phyloP scores from a whole-genome alignment of 2,797 vertebrate genomes.

The Falco naumanni region DNA sequence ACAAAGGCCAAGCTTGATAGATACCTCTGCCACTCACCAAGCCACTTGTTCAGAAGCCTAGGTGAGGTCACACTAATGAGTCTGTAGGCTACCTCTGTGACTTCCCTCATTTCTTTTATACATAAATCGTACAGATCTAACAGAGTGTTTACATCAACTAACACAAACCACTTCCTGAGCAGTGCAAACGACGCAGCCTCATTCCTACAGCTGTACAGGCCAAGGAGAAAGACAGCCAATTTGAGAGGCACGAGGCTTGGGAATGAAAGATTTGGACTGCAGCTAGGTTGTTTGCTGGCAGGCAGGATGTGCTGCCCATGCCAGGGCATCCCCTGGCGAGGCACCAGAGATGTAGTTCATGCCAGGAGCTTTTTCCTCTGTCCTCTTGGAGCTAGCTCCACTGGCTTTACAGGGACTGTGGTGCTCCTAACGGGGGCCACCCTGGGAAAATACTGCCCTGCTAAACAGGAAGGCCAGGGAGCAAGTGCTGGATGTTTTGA shows the following conservation, averaged over 20 bases:
- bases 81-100: not conserved
- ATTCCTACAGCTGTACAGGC: not conserved
- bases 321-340: not conserved
- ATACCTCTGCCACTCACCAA: not conserved
- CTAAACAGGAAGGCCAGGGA: not conserved
- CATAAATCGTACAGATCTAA: not conserved
- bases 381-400: not conserved
- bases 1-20: not conserved
- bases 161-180: not conserved
- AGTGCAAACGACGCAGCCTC: accelerated
- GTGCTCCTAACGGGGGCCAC: not conserved
- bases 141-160: not conserved
- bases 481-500: not conserved
- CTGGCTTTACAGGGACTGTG: not conserved
- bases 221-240: not conserved
- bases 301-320: not conserved
- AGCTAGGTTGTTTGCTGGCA: not conserved
- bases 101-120: not conserved
- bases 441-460: not conserved
- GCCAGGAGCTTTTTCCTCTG: not conserved
- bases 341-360: accelerated
- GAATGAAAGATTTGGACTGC: not conserved
- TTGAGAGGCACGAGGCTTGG: not conserved
- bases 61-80: not conserved
- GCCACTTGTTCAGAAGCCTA: not conserved